Evolutionary conservation across 1,140 invertebrate species (phyloP).

Genomic region (Bombus pascuorum): DNA sequence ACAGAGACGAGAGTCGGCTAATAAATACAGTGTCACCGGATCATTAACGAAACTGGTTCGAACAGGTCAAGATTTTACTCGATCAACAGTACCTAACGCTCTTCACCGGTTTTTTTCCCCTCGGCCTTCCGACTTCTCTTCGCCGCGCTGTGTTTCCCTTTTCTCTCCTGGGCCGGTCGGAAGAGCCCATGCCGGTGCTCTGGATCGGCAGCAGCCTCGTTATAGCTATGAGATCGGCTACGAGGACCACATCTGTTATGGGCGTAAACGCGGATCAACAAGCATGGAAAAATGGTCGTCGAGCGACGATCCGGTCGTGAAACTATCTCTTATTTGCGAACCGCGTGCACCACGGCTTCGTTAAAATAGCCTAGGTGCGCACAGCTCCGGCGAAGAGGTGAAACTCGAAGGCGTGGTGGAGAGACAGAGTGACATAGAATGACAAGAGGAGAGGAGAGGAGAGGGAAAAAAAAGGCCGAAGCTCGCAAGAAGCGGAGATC

Average conservation of each 20-base stretch:
- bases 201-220: slow-evolving; percentile 52
- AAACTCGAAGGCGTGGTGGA: slow-evolving; percentile 45
- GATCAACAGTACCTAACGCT: slow-evolving; percentile 51
- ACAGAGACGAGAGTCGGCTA: slow-evolving; percentile 1
- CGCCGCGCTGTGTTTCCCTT: neutral
- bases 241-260: slow-evolving; percentile 58
- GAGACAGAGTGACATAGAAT: neutral
- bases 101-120: neutral
- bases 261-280: slow-evolving; percentile 49
- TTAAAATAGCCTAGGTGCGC: slow-evolving; percentile 57
- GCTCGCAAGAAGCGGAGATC: slow-evolving; percentile 44
- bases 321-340: slow-evolving; percentile 68
- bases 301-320: slow-evolving; percentile 65
- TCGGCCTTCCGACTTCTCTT: neutral
- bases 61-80: slow-evolving; percentile 47
- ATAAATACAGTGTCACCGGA: slow-evolving; percentile 52
- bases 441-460: neutral
- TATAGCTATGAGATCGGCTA: slow-evolving; percentile 42
- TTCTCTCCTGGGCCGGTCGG: neutral
- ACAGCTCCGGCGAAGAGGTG: slow-evolving; percentile 29
- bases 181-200: slow-evolving; percentile 11
- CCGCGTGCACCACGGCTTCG: slow-evolving; percentile 41
- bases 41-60: slow-evolving; percentile 65
- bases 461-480: slow-evolving; percentile 15
- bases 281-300: slow-evolving; percentile 61